phyloP scores from a whole-genome alignment of 2,113 vertebrate genomes.

The Taxidea taxus region DNA sequence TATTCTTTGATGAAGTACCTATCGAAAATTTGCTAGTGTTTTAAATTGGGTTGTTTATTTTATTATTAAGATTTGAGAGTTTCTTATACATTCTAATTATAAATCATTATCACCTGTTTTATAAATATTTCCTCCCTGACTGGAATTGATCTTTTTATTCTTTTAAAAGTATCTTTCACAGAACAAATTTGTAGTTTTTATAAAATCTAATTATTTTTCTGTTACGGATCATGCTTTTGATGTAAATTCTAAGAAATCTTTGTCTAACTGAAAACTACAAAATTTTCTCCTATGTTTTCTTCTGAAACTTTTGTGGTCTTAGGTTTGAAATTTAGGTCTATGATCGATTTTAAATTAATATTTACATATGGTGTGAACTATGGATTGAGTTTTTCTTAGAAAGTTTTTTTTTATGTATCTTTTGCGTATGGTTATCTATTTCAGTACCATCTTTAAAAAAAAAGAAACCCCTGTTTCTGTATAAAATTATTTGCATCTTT shows the following conservation, averaged over 20 bases:
- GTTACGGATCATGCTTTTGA: neutral
- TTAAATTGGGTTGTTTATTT: neutral
- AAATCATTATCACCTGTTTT: neutral
- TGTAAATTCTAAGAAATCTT: neutral
- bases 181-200: neutral
- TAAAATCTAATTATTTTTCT: neutral
- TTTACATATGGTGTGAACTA: neutral
- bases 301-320: neutral
- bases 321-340: neutral
- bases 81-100: neutral
- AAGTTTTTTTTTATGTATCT: neutral
- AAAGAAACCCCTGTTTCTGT: neutral
- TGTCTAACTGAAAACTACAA: neutral
- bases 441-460: neutral
- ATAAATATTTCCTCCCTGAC: neutral
- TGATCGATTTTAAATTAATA: neutral
- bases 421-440: neutral
- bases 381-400: neutral
- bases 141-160: neutral
- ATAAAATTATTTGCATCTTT: neutral
- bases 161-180: neutral
- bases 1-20: neutral
- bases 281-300: neutral
- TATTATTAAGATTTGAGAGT: neutral
- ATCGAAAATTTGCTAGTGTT: neutral